Evolutionary conservation across 1,140 invertebrate genomes (phyloP).

Genomic region (Probaryconus sp.): DNA sequence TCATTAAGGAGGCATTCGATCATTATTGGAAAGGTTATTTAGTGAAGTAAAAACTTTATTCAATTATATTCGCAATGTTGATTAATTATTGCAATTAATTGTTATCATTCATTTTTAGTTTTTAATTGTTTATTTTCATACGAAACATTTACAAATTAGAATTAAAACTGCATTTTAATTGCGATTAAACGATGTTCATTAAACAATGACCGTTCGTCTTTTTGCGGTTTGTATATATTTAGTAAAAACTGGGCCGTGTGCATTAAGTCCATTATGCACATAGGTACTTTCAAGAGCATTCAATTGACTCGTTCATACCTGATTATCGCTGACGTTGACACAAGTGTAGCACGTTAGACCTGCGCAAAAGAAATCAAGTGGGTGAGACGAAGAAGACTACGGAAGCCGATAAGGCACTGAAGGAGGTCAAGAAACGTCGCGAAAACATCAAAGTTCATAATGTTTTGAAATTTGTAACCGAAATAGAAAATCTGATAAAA

Average conservation of each 20-base stretch:
- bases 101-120: constrained; percentile 21
- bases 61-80: too few relatives aligned
- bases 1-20: neutral
- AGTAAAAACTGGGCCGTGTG: constrained; percentile 43
- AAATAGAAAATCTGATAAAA: constrained; percentile 23
- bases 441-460: constrained; percentile 40
- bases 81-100: too few relatives aligned
- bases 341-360: constrained; percentile 84
- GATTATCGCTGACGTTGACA: constrained; percentile 84
- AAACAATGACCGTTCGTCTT: constrained; percentile 18
- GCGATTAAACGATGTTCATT: constrained; percentile 21
- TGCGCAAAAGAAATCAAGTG: constrained; percentile 68
- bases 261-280: constrained; percentile 55
- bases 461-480: constrained; percentile 45
- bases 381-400: constrained; percentile 54
- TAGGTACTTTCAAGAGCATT: constrained; percentile 65
- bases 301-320: constrained; percentile 75
- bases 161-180: too few relatives aligned
- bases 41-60: too few relatives aligned
- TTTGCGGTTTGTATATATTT: constrained; percentile 23
- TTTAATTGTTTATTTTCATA: too few relatives aligned
- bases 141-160: too few relatives aligned
- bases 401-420: constrained; percentile 46
- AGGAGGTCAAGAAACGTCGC: constrained; percentile 46
- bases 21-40: too few relatives aligned